Evolutionary conservation across 1,140 invertebrate genomes (phyloP), one percentile per base, ranked within the genome.

Genomic region (Ips typographus): DNA sequence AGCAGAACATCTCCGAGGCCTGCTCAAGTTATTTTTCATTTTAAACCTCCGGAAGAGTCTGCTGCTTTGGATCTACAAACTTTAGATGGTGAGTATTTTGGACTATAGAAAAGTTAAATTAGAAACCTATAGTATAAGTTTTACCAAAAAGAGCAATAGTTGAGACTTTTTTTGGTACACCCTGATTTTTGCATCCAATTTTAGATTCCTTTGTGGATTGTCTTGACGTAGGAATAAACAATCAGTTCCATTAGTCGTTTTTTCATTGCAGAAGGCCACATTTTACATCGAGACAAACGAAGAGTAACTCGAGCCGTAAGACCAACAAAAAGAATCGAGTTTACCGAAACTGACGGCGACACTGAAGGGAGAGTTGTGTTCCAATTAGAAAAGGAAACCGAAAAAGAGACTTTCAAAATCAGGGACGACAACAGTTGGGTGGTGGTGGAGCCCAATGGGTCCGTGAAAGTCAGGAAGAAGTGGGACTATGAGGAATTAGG

Each of bases 401-500:
- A 95, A 65, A 87, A 91, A 75, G 94, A 97, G 79, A 94, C 91
- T 5, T 97, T 95, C 79, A 95, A 95, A 82, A 94, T 97, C 75
- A 85, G 93, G 65, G 94, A 96, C 74, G 93, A 95, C 80, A 95
- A 94, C 83, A 90, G 91, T 55, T 97, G 94, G 94, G 94, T 97
- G 39, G 94, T 91, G 7, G 94, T 97, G 44, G 93, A 94, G 79
- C 86, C 90, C 4, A 95, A 93, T 82, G 94, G 94, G 66, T 92
- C 93, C 40, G 94, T 97, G 68, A 88, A 90, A 75, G 94, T 97
- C 44, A 95, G 95, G 82, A 94, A 95, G 86, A 95, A 95, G 85
- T 97, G 94, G 94, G 94, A 97, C 84, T 97, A 94, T 81, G 95
- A 97, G 78, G 94, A 96, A 76, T 81, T 97, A 2, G 94, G 94